Base-by-base conservation (phyloP, 2,113 vertebrate species). In the Turdus rufiventris region DNA sequence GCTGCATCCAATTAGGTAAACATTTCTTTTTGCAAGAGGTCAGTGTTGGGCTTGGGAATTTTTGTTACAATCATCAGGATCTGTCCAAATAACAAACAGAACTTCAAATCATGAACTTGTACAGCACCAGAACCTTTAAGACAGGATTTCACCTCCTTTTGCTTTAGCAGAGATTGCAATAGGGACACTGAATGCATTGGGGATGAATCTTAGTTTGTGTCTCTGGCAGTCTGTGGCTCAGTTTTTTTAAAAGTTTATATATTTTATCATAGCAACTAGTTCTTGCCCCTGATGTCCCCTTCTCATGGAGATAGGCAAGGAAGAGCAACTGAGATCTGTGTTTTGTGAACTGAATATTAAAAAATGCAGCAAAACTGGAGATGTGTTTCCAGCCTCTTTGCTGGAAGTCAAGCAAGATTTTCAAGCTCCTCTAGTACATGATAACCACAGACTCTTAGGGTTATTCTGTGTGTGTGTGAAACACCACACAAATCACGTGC, bases 401-500 rank as follows among this genome's bases (percentile, higher is more conserved):
- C 71, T 82, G 50, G 63, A 67, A 43, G 36, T 7, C 38, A 12
- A 73, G 45, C 11, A 48, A 24, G 40, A 26, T 42, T 74, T 20
- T 11, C 23, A 67, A 58, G 57, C 6, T 42, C 25, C 38, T 79
- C 79, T 57, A n/a, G 36, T 48, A 21, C 19, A 13, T 0, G 0
- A n/a, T 76, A 91, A 79, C 50, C 50, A 48, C 33, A 80, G 45
- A 72, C 15, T 45, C 66, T 51, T 19, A 12, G 11, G 14, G n/a
- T 40, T 36, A 8, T 25, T 81, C 71, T 9, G n/a, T 13, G 6
- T 31, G 21, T 19, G 23, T 57, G 38, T n/a, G 47, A 34, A 79
- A 28, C 13, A 34, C 20, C 42, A 12, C n/a, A 38, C 5, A 63
- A 83, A 48, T 29, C 14, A 87, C 0, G 0, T 17, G 12, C 7